A percentile compares a stretch with the other conserved stretches of the same genome.
phyloP scores from a whole-genome alignment of 2,888 invertebrate genomes.

The Gasteruption jaculator region DNA sequence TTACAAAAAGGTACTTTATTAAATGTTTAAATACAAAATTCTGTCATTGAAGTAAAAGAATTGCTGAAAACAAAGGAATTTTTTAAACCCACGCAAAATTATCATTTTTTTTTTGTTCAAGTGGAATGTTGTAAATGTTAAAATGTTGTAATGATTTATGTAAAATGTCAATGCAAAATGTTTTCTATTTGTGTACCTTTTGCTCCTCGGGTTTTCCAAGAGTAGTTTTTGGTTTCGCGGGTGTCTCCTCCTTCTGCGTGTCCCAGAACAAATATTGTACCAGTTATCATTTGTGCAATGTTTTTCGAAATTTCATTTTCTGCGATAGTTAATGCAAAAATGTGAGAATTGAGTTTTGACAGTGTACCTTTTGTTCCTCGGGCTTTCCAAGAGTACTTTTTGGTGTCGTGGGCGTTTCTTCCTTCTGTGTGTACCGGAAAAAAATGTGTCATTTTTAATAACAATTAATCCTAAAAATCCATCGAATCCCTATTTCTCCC shows the following conservation, averaged over 20 bases:
- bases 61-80: constrained; percentile 5
- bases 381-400: constrained; percentile 27
- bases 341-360: constrained; percentile 1
- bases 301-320: too few relatives aligned
- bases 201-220: constrained; percentile 29
- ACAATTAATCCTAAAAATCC: too few relatives aligned
- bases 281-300: too few relatives aligned
- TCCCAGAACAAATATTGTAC: too few relatives aligned
- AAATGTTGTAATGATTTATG: constrained; percentile 3
- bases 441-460: too few relatives aligned
- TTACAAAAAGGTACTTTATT: not conserved
- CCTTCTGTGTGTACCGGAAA: too few relatives aligned
- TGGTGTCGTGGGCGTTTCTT: constrained; percentile 24
- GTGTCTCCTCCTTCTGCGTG: constrained; percentile 30
- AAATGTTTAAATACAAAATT: not conserved
- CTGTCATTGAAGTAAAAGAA: not conserved
- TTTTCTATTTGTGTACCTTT: constrained; percentile 29
- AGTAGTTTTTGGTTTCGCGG: constrained; percentile 31
- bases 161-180: constrained; percentile 1
- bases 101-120: not conserved
- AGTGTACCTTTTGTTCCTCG: constrained; percentile 30
- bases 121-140: not conserved
- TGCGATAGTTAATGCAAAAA: too few relatives aligned
- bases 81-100: not conserved
- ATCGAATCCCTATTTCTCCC: too few relatives aligned